A percentile compares a stretch with the other conserved stretches of the same genome.
Conservation (phyloP, 2,113 vertebrate species). For the Aptenodytes patagonicus region DNA sequence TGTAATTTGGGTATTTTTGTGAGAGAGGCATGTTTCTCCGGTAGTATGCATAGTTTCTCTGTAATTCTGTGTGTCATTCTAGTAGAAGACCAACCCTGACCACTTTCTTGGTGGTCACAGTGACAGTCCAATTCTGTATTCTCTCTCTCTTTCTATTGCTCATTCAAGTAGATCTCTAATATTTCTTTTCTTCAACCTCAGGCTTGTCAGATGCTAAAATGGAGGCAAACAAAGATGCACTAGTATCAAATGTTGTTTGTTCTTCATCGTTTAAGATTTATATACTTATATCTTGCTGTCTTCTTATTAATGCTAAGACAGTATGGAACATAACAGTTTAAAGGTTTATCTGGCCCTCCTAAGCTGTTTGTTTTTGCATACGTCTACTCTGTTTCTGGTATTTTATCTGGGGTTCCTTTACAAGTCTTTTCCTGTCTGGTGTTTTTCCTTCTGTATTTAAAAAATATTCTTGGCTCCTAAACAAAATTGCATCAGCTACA, state of each 20-base stretch:
- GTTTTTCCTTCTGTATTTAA: conserved; percentile 31
- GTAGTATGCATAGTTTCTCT: neutral
- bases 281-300: neutral
- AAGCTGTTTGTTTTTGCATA: neutral
- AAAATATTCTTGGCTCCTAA: neutral
- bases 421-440: neutral
- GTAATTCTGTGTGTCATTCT: neutral
- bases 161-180: neutral
- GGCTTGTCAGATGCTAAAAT: neutral
- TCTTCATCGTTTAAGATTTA: neutral
- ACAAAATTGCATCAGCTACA: neutral
- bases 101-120: neutral
- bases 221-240: neutral
- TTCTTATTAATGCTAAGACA: neutral
- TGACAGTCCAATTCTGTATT: neutral
- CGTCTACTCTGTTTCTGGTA: neutral
- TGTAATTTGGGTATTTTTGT: neutral
- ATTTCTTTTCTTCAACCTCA: neutral
- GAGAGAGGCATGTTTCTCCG: neutral
- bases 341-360: neutral
- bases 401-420: neutral
- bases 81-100: neutral
- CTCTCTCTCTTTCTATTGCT: neutral
- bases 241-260: neutral
- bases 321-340: neutral